Base-by-base conservation (phyloP, 1,140 invertebrate species). In the Drosophila miranda region DNA sequence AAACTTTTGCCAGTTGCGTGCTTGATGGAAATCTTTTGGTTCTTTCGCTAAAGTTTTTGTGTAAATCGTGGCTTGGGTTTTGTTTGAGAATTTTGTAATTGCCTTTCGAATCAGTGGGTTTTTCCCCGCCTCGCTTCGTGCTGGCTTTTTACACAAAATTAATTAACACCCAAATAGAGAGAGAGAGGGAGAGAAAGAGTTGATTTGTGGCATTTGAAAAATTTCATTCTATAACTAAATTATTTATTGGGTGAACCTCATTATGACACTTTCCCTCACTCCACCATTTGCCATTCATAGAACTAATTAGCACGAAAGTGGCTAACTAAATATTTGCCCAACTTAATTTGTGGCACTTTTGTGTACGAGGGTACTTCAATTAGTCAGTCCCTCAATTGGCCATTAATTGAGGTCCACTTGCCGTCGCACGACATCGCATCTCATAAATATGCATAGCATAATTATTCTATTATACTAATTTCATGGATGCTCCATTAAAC, bases 1-100 rank as follows among this genome's bases (percentile, higher is more conserved):
- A 55, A 56, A 50, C n/a, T 62, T 74, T 66, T 67, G 57, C 38
- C 54, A 48, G 26, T 82, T 44, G 79, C 79, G 80, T 82, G 78
- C 23, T 73, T 21, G 62, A 56, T 68, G 49, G 0, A 16, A 68
- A 49, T 61, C 51, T 75, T 57, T 58, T 56, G 30, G 48, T 23
- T 72, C 30, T 57, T 46, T 30, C 50, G 26, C 28, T 44, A 41
- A 61, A 54, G 21, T 60, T 30, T 58, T 26, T 58, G 64, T 60
- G 19, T 43, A 59, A 63, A 76, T 75, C 26, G 19, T 16, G 44
- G 49, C 9, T 19, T 9, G 9, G 26, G 59, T 45, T 56, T 49
- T 51, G 30, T 54, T 30, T 44, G 42, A 11, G 44, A 14, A 46
- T 50, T 57, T 68, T 66, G 62, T 62, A 75, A 72, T 84, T 64